phyloP scores from a whole-genome alignment of 2,113 vertebrate species.

The Syrrhaptes paradoxus region DNA sequence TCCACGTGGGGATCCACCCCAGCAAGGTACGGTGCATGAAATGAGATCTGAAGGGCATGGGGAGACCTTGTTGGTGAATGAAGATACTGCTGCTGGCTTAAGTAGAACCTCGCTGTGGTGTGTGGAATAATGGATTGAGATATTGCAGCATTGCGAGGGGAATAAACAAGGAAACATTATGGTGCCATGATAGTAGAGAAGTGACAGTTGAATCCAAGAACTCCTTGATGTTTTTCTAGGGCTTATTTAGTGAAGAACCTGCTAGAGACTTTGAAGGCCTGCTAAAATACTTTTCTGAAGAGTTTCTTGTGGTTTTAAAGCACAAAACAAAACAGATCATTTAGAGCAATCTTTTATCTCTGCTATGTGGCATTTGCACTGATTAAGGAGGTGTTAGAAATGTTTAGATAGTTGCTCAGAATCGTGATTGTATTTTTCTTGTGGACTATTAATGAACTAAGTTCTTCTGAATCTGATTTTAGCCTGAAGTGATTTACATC shows the following conservation, averaged over 20 bases:
- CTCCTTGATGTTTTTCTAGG: accelerated
- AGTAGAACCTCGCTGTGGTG: accelerated
- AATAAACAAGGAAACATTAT: background rate
- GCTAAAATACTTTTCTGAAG: background rate
- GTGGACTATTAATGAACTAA: background rate
- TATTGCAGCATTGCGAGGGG: background rate
- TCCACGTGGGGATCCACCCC: slow-evolving; percentile 92
- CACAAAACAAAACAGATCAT: accelerated
- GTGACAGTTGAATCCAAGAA: background rate
- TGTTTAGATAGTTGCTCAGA: background rate
- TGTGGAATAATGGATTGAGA: background rate
- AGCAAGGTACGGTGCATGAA: slow-evolving; percentile 81
- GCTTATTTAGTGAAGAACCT: background rate
- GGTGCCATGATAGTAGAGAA: background rate
- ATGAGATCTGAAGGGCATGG: no score
- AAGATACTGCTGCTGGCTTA: accelerated
- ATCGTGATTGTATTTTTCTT: no score
- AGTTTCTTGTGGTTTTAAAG: background rate
- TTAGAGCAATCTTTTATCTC: background rate
- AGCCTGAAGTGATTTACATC: background rate
- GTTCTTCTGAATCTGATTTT: background rate
- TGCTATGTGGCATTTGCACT: background rate
- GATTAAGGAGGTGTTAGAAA: background rate
- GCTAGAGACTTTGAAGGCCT: background rate
- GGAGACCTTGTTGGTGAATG: background rate